Conservation (phyloP, 2,888 invertebrate species). For the Plagodis pulveraria region DNA sequence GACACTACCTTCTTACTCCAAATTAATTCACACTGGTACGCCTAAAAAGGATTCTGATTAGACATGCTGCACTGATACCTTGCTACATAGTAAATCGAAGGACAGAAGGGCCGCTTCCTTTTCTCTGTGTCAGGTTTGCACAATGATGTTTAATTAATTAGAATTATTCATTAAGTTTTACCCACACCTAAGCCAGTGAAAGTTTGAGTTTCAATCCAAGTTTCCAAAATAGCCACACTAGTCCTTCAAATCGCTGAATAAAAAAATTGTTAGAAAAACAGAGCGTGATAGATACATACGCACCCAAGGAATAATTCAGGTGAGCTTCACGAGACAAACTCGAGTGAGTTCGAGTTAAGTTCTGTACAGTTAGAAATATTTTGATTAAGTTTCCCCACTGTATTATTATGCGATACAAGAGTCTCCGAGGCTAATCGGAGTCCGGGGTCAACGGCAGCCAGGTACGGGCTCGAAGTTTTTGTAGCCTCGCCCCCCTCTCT, state of each 20-base stretch:
- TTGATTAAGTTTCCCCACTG: constrained; percentile 20
- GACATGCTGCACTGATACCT: constrained; percentile 28
- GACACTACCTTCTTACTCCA: constrained; percentile 28
- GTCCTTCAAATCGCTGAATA: no score
- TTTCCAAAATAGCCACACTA: no score
- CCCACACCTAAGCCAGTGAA: no score
- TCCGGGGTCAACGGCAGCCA: constrained; percentile 78
- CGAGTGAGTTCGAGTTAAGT: no score
- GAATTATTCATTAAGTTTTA: no score
- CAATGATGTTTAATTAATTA: not conserved
- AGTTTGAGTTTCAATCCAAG: no score
- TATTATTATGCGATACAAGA: constrained; percentile 50
- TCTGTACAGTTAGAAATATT: no score
- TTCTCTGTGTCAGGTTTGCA: constrained; percentile 4
- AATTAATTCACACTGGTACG: constrained; percentile 47
- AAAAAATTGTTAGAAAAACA: no score
- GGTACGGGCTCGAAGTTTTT: constrained; percentile 76
- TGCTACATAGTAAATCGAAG: constrained; percentile 9
- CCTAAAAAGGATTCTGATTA: constrained; percentile 27
- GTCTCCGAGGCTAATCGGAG: constrained; percentile 66
- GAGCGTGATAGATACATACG: no score
- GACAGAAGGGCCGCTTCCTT: constrained; percentile 20
- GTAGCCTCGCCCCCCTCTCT: constrained; percentile 49
- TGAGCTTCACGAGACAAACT: no score
- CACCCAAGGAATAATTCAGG: no score